Percentiles rank a stretch among this genome's conserved stretches.
Conservation (phyloP, 2,888 invertebrate species). For the Amblyjoppa fuscipennis region DNA sequence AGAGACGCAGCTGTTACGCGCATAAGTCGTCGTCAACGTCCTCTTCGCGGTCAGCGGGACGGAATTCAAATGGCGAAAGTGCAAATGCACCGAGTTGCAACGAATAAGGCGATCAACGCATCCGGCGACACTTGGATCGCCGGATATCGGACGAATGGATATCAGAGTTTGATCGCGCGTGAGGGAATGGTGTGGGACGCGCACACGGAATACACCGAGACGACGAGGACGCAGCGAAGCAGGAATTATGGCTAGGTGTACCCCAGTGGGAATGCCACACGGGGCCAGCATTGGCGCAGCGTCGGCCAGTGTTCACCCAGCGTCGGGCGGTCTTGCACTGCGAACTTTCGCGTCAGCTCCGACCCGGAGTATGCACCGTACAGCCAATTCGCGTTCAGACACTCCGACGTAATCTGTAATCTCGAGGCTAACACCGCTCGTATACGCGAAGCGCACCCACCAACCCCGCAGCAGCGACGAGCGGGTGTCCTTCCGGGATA, state of each 20-base stretch:
- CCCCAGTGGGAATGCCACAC: background rate
- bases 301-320: background rate
- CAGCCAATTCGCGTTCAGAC: background rate
- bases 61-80: constrained; percentile 36
- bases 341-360: constrained; percentile 38
- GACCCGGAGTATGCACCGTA: constrained; percentile 17
- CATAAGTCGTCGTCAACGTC: constrained; percentile 13
- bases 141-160: constrained; percentile 3
- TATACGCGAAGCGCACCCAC: constrained; percentile 13
- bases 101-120: constrained; percentile 20
- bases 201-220: constrained; percentile 11
- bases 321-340: background rate
- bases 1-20: constrained; percentile 31
- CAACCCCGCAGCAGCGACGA: background rate
- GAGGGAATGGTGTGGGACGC: constrained; percentile 32
- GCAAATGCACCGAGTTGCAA: constrained; percentile 9
- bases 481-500: constrained; percentile 20
- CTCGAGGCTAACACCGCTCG: constrained; percentile 28
- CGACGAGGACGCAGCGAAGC: constrained; percentile 37
- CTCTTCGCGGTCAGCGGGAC: constrained; percentile 2
- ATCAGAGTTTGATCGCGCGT: constrained; percentile 25
- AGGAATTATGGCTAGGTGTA: constrained; percentile 31
- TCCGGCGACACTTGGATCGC: constrained; percentile 11
- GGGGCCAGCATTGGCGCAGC: background rate
- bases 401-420: constrained; percentile 42